Base-by-base conservation (phyloP, 2,888 invertebrate species). In the Campoletis raptor region DNA sequence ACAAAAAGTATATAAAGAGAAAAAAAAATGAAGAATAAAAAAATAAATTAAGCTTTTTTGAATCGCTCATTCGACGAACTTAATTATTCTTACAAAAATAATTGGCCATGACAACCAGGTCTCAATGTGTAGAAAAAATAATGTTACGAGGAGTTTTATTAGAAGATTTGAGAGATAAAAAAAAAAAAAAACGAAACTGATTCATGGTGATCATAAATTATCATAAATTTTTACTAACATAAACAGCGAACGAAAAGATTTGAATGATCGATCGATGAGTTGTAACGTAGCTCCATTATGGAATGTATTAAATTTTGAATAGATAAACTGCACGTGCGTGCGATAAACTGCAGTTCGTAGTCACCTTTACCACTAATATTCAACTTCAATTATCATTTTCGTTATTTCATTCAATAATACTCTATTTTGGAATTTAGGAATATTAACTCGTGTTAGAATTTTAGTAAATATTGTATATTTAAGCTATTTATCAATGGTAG, bases 71-170 rank as follows among this genome's bases (percentile, higher is more conserved):
- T 66, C 40, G 40, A 12, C 40, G 9, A 36, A 30, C 37, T 66
- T 37, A 36, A 64, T 64, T 66, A 66, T 66, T 9, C n/a, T 66
- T n/a, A 37, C 36, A 66, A 18, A 37, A 66, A 37, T 66, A n/a
- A 66, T 66, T 36, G 66, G 18, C 66, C 66, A 66, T 66, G 66
- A 66, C 66, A 66, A 66, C 36, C 37, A 5, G 66, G 66, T 66
- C 66, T 36, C 18, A 66, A 66, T 66, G 36, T 36, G 37, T 66
- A 37, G 30, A 30, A n/a, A 37, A 37, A 37, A 37, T 64, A 66
- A 66, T n/a, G 18, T 64, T 18, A 37, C n/a, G 37, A 66, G 37
- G 37, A 66, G 18, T 66, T 57, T 30, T 12, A 57, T 24, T 57
- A 24, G 5, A 9, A 30, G 0, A 61, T 61, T 52, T 45, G 6